phyloP scores from a whole-genome alignment of 2,113 vertebrate species.

The Dromas ardeola region DNA sequence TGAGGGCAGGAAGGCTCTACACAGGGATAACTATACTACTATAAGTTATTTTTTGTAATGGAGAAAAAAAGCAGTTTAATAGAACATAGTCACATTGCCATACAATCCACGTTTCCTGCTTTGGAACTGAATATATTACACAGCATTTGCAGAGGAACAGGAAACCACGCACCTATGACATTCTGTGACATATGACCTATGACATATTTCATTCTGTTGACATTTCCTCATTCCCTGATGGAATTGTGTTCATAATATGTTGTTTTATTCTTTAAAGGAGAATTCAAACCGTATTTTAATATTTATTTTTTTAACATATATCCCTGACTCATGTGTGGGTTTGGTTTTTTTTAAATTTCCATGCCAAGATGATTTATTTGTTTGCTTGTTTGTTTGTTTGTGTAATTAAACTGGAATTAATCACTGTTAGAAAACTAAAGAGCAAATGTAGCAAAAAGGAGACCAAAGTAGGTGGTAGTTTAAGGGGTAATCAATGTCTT shows the following conservation, averaged over 20 bases:
- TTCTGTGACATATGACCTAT: neutral
- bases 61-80: neutral
- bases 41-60: neutral
- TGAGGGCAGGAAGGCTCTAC: neutral
- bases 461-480: neutral
- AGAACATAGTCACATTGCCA: neutral
- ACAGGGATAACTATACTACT: neutral
- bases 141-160: neutral
- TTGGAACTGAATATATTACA: neutral
- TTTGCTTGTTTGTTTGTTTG: conserved; percentile 26
- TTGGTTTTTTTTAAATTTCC: neutral
- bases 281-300: neutral
- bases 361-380: conserved; percentile 46
- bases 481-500: neutral
- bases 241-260: neutral
- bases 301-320: neutral
- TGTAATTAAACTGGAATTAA: conserved; percentile 48
- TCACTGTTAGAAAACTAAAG: conserved; percentile 32
- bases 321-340: neutral
- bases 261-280: neutral
- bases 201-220: neutral
- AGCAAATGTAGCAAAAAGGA: conserved; percentile 20
- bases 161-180: neutral
- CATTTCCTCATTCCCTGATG: neutral
- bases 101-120: neutral